These are phyloP conservation scores for Apamea crenata DNA, from an alignment of 2,888 invertebrate genomes.

Conservation along the genomic window DNA sequence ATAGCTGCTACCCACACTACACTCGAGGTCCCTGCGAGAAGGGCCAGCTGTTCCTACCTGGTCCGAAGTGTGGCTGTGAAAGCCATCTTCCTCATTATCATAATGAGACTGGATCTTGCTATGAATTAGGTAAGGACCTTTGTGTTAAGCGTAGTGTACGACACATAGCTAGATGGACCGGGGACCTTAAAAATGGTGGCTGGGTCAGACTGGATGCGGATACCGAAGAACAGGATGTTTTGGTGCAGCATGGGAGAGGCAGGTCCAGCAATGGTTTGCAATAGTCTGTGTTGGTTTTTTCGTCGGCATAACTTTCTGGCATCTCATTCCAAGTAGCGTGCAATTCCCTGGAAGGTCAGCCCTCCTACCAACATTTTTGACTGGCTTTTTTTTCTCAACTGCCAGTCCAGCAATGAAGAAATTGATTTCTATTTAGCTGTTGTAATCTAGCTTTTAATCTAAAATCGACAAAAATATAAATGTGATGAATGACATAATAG, in stretches of 20 bases:
- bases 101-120: slow-evolving; percentile 92
- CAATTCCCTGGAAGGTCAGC: too few species aligned
- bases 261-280: neutral
- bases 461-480: too few species aligned
- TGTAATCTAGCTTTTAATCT: neutral
- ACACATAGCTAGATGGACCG: neutral
- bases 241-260: neutral
- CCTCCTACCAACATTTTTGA: too few species aligned
- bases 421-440: neutral
- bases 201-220: neutral
- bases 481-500: too few species aligned
- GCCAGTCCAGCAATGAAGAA: neutral
- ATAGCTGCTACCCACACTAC: slow-evolving; percentile 95
- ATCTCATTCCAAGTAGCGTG: too few species aligned
- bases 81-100: slow-evolving; percentile 94
- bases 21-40: slow-evolving; percentile 94
- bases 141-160: neutral
- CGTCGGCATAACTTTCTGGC: too few species aligned
- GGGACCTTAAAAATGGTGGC: neutral
- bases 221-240: neutral
- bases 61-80: slow-evolving; percentile 93
- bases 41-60: slow-evolving; percentile 94
- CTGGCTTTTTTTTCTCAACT: too few species aligned
- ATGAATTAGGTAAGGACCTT: slow-evolving; percentile 92
- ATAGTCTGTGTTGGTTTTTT: neutral